Conservation (phyloP, 2,113 vertebrate genomes). For the Machaerirhynchus nigripectus region DNA sequence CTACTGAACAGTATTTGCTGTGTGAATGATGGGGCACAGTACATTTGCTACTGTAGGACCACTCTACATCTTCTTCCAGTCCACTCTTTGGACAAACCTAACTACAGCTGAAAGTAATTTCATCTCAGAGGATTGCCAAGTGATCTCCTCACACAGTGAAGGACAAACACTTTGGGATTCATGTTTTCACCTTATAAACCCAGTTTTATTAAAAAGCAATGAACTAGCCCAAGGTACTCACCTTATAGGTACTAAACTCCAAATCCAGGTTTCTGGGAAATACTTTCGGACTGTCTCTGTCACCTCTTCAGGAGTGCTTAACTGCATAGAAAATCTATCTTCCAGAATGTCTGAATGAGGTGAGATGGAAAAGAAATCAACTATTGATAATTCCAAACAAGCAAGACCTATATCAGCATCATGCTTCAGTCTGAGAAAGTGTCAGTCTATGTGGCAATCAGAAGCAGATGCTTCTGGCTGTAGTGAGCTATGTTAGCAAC, state of each 20-base stretch:
- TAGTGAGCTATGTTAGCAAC: neutral
- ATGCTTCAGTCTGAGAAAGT: neutral
- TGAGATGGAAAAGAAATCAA: neutral
- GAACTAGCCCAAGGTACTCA: slow-evolving; percentile 29
- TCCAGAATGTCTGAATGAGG: accelerated
- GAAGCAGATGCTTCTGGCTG: neutral
- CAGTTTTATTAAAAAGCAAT: neutral
- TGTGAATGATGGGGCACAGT: neutral
- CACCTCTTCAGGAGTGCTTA: neutral
- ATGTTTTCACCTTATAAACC: neutral
- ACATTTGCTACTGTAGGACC: neutral
- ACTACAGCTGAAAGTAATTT: neutral
- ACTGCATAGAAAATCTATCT: accelerated
- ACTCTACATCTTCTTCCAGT: neutral
- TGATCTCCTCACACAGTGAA: neutral
- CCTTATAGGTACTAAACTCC: slow-evolving; percentile 60
- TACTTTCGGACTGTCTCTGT: slow-evolving; percentile 64
- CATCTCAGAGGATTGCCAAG: neutral
- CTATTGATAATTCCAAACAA: neutral
- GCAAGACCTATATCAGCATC: neutral
- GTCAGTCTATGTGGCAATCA: neutral
- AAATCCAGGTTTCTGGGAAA: slow-evolving; percentile 80
- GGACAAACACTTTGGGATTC: neutral
- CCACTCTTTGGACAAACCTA: neutral
- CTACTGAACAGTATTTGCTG: neutral